Base-by-base conservation (phyloP, 2,888 invertebrate species). In the Napeogenes sylphis region DNA sequence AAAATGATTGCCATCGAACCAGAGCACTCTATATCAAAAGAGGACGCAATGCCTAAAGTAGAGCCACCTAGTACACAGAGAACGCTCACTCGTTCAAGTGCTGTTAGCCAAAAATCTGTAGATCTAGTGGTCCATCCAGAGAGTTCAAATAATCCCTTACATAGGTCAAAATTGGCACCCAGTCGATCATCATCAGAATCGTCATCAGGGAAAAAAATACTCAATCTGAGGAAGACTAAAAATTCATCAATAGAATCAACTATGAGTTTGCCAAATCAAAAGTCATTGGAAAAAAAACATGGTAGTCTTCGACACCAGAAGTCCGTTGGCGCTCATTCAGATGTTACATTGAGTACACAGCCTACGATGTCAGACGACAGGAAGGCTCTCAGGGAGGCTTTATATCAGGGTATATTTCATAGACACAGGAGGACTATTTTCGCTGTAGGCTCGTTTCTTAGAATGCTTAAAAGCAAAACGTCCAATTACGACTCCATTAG, bases 381-480 rank as follows among this genome's bases (percentile, higher is more conserved):
- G 71, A 95, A 95, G 82, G 94, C 94, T 57, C 79, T 94, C 68
- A 89, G 95, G 69, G 94, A 94, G 80, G 94, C 94, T 67, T 87
- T 95, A 73, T 95, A 95, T 81, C 94, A 94, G 85, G 94, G 94
- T 83, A 95, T 95, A 79, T 94, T 95, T 82, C 94, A 94, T 88
- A 92, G 94, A 71, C 94, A 95, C 84, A 90, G 95, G 69, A 91
- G 94, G 78, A 94, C 94, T 66, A 95, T 95, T 72, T 94, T 95
- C 79, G 95, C 94, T 6, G 92, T 95, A 61, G 94, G 94, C 58
- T 94, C 94, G 56, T 95, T 95, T 80, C 87, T 95, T 64, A 91
- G 94, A 70, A 94, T 95, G 94, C 83, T 95, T 70, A 92, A 93
- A 73, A 93, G 93, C 78, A 94, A 94, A 81, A 94, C 94, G 75